A percentile compares a stretch with the other conserved stretches of the same genome.
These are phyloP conservation scores for Marcusenius ussheri DNA, from an alignment of 2,113 vertebrate species.

Conservation along the genomic window DNA sequence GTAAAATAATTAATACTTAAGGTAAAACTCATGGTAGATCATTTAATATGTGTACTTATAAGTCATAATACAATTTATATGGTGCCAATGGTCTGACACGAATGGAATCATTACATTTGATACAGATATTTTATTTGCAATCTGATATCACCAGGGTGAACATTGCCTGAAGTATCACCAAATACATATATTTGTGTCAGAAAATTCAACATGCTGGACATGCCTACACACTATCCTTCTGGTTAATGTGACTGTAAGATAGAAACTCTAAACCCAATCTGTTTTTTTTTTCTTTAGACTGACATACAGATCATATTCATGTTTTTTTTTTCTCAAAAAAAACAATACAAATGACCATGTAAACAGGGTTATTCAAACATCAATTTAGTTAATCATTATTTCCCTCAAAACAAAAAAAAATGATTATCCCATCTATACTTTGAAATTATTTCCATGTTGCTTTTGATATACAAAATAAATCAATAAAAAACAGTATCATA, in stretches of 20 bases:
- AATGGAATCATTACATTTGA: not conserved
- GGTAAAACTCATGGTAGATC: not conserved
- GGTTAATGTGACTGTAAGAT: not conserved
- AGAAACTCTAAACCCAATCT: not conserved
- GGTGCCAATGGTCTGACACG: not conserved
- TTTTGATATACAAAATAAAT: not conserved
- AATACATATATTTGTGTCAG: not conserved
- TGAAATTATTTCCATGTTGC: not conserved
- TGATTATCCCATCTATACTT: not conserved
- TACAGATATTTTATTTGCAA: constrained; percentile 9
- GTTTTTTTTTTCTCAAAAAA: not conserved
- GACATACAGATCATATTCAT: not conserved
- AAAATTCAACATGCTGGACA: not conserved
- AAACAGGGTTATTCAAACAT: not conserved
- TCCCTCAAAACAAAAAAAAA: not conserved
- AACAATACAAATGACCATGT: not conserved
- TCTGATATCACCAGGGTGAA: not conserved
- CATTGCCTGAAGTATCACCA: not conserved
- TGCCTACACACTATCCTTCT: not conserved
- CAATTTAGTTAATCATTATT: not conserved
- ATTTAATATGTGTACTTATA: not conserved
- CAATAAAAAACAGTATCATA: not conserved
- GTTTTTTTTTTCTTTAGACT: not conserved
- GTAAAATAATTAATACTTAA: not conserved
- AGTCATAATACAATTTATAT: not conserved